Conservation (phyloP, 2,888 invertebrate species). For the Axea sp. region DNA sequence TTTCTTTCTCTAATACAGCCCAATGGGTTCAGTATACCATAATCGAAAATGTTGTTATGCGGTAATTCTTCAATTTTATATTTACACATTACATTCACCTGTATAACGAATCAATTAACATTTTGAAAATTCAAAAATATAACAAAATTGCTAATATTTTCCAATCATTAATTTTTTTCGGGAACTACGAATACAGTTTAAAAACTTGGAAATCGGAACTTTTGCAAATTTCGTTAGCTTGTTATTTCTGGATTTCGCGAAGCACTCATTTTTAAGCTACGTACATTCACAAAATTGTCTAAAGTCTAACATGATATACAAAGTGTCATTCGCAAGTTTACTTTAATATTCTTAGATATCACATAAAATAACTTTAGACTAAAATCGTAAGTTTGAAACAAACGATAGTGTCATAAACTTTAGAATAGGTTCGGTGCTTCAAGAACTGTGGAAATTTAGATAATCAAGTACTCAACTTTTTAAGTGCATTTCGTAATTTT, state of each 20-base stretch:
- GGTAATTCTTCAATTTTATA: constrained; percentile 36
- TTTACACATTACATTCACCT: background rate
- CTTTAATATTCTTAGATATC: constrained; percentile 22
- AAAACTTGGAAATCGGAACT: too few relatives aligned
- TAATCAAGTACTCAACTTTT: constrained; percentile 9
- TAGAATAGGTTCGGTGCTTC: constrained; percentile 17
- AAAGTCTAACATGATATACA: constrained; percentile 1
- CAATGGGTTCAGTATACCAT: constrained; percentile 61
- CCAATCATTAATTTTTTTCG: too few relatives aligned
- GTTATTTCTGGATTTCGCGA: too few relatives aligned
- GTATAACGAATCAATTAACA: background rate
- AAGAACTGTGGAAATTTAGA: constrained; percentile 16
- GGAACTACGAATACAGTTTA: too few relatives aligned
- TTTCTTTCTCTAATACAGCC: constrained; percentile 41
- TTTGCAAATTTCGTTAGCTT: too few relatives aligned
- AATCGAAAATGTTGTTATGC: constrained; percentile 52
- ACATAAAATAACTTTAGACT: constrained; percentile 29
- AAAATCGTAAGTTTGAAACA: constrained; percentile 24
- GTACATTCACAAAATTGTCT: constrained; percentile 15
- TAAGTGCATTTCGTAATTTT: constrained; percentile 1
- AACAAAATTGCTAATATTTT: too few relatives aligned
- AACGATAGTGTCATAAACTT: constrained; percentile 24
- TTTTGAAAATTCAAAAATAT: too few relatives aligned
- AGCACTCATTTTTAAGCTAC: constrained; percentile 6
- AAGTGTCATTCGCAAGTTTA: constrained; percentile 26